These are phyloP conservation scores for Eulemur coronatus DNA, from an alignment of 2,797 vertebrate genomes.

Conservation along the genomic window DNA sequence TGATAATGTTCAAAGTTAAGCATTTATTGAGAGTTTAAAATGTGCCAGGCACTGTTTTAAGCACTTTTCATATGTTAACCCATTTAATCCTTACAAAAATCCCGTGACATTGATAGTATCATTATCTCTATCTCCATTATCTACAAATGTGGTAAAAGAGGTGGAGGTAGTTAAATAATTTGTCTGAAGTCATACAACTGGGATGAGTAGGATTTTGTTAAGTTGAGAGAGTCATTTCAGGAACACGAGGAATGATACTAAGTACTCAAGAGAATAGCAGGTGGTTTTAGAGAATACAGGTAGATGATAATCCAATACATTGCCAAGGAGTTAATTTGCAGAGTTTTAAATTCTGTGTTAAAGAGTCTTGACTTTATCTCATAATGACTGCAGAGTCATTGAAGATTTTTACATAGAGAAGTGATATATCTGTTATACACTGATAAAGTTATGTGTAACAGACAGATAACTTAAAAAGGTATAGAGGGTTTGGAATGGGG, in stretches of 20 bases:
- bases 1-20: background rate
- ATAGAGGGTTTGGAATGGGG: background rate
- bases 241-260: background rate
- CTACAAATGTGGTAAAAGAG: background rate
- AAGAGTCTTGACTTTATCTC: background rate
- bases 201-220: slow-evolving; percentile 2
- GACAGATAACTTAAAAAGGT: background rate
- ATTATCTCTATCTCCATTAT: background rate
- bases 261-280: background rate
- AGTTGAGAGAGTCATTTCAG: slow-evolving; percentile 9
- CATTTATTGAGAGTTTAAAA: slow-evolving; percentile 38
- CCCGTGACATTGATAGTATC: background rate
- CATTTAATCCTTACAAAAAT: background rate
- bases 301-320: background rate
- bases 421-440: background rate
- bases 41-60: background rate
- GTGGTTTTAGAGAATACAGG: background rate
- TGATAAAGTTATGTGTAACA: background rate
- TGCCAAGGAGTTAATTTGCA: background rate
- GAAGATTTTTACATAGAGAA: slow-evolving; percentile 17
- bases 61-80: background rate
- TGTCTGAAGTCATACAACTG: background rate
- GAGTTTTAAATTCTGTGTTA: background rate
- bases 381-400: background rate
- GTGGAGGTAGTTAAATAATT: background rate